phyloP scores from a whole-genome alignment of 2,888 invertebrate species.

The Dichetophora obliterata region DNA sequence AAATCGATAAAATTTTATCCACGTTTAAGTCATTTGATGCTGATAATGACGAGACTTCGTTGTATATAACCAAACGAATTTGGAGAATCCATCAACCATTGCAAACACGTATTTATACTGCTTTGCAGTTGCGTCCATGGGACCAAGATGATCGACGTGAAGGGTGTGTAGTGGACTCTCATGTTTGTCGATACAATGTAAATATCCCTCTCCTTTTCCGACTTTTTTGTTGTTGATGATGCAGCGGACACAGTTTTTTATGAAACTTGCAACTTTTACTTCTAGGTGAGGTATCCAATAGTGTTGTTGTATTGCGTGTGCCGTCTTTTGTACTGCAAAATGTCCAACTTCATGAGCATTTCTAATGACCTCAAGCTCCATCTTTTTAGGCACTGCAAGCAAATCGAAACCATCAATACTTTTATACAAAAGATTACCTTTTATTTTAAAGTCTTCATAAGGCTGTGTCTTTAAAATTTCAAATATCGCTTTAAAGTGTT shows the following conservation, averaged over 20 bases:
- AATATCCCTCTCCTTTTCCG: conserved; percentile 59
- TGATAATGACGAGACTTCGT: no score
- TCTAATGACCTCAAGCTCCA: conserved; percentile 39
- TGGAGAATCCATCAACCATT: conserved; percentile 22
- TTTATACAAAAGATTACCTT: neutral
- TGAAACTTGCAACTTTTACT: conserved; percentile 28
- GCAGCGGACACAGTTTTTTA: conserved; percentile 40
- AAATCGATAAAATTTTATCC: no score
- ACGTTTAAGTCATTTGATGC: no score
- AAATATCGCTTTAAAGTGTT: neutral
- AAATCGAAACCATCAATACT: conserved; percentile 23
- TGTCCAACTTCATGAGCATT: conserved; percentile 41
- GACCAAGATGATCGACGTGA: conserved; percentile 50
- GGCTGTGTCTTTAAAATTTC: neutral
- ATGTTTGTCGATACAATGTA: conserved; percentile 58
- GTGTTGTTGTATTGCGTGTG: conserved; percentile 31
- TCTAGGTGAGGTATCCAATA: conserved; percentile 44
- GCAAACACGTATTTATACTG: conserved; percentile 38
- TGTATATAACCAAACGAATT: no score
- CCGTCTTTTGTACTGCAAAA: conserved; percentile 34
- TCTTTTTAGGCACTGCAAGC: conserved; percentile 39
- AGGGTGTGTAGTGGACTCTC: conserved; percentile 55
- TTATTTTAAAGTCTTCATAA: neutral
- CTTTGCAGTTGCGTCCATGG: conserved; percentile 49
- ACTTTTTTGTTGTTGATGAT: conserved; percentile 45